A percentile compares a stretch with the other conserved stretches of the same genome.
Conservation (phyloP, 2,797 vertebrate species). For the Gymnopithys bicolor region DNA sequence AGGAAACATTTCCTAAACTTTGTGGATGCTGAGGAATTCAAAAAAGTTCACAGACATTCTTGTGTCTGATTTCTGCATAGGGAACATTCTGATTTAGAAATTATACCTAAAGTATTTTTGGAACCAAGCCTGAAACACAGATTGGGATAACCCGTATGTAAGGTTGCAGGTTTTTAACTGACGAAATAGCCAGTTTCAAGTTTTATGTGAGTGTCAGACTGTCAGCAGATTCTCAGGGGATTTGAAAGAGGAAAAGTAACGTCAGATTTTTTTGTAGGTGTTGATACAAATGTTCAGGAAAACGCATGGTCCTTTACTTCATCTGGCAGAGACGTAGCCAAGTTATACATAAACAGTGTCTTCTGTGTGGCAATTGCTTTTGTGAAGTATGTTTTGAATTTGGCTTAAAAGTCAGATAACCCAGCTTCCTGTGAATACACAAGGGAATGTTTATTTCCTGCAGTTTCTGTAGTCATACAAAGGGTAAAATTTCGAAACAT, state of each 20-base stretch:
- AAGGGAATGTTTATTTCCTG: slow-evolving; percentile 29
- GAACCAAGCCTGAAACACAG: background rate
- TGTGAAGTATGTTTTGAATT: slow-evolving; percentile 48
- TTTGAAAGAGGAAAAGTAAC: background rate
- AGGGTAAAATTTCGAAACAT: slow-evolving; percentile 25
- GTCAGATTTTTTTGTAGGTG: background rate
- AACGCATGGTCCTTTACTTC: background rate
- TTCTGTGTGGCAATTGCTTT: background rate
- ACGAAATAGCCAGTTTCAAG: background rate
- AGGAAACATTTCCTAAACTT: background rate
- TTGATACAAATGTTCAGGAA: background rate
- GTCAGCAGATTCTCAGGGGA: background rate
- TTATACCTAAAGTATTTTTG: background rate
- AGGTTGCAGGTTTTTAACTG: background rate
- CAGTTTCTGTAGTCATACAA: slow-evolving; percentile 33
- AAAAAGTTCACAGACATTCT: background rate
- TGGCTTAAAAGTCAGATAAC: slow-evolving; percentile 8
- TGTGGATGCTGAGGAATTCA: background rate
- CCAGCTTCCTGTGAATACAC: slow-evolving; percentile 7
- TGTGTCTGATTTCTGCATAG: background rate
- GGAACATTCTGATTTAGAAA: background rate
- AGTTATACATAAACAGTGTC: background rate
- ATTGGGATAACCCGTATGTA: background rate
- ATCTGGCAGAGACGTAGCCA: background rate
- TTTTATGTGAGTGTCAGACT: background rate